These are phyloP conservation scores for Antheraea pernyi DNA, from an alignment of 1,140 invertebrate species.

Conservation along the genomic window DNA sequence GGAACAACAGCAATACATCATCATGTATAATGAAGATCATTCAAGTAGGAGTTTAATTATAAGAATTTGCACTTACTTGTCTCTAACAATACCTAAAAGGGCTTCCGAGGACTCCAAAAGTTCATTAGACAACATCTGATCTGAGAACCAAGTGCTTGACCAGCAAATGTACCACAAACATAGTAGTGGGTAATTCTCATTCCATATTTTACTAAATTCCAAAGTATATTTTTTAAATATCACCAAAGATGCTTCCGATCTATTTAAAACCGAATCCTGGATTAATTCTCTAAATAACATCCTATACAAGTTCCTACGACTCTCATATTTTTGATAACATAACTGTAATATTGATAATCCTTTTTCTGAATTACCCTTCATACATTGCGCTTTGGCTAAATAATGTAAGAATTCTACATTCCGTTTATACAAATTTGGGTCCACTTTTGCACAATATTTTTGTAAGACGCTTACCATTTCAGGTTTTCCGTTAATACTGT, in stretches of 20 bases:
- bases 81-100: conserved; percentile 52
- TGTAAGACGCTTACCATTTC: conserved; percentile 46
- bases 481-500: conserved; percentile 49
- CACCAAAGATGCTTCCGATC: conserved; percentile 65
- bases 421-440: conserved; percentile 42
- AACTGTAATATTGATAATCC: conserved; percentile 54
- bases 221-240: conserved; percentile 67
- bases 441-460: conserved; percentile 45
- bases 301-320: conserved; percentile 56
- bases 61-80: conserved; percentile 50
- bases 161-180: conserved; percentile 72
- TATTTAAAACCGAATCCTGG: conserved; percentile 60
- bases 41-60: too few species aligned
- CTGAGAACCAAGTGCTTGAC: conserved; percentile 70
- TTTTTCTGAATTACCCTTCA: conserved; percentile 67
- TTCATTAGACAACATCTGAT: conserved; percentile 62
- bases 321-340: conserved; percentile 48
- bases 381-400: conserved; percentile 63
- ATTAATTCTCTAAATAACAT: conserved; percentile 67
- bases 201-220: conserved; percentile 52
- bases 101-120: conserved; percentile 47
- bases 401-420: conserved; percentile 69
- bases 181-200: conserved; percentile 62
- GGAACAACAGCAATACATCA: too few species aligned
- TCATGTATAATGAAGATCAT: background rate